These are phyloP conservation scores for Atrina japonica DNA, from an alignment of 2,888 invertebrate species.

Conservation along the genomic window DNA sequence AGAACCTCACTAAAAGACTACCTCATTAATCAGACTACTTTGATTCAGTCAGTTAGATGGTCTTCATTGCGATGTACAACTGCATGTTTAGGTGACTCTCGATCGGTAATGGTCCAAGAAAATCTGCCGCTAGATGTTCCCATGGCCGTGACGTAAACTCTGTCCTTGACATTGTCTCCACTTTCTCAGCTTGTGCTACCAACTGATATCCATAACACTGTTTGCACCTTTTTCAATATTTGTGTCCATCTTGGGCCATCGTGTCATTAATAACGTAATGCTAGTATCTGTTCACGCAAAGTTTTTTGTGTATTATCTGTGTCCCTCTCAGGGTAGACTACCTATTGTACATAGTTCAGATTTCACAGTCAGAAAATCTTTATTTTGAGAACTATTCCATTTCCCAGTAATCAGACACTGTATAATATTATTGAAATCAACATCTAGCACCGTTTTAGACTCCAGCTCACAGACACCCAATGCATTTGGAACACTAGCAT, in stretches of 20 bases:
- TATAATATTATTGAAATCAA: conserved; percentile 35
- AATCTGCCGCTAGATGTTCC: conserved; percentile 53
- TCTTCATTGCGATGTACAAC: too few relatives aligned
- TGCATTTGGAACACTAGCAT: conserved; percentile 36
- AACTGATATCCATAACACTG: conserved; percentile 50
- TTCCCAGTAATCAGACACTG: conserved; percentile 8
- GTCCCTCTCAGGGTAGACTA: conserved; percentile 42
- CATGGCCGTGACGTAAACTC: conserved; percentile 47
- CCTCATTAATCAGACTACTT: too few relatives aligned
- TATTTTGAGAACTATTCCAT: conserved; percentile 27
- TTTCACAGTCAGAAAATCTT: conserved; percentile 27
- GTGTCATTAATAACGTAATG: conserved; percentile 54
- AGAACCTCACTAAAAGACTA: too few relatives aligned
- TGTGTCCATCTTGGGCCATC: conserved; percentile 61
- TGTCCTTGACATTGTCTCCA: conserved; percentile 42
- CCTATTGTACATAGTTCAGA: conserved; percentile 40
- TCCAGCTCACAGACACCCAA: conserved; percentile 47
- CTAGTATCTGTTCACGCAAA: conserved; percentile 38
- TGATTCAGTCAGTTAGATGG: too few relatives aligned
- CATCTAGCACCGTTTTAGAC: conserved; percentile 31
- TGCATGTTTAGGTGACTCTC: too few relatives aligned
- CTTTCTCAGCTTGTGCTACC: conserved; percentile 17
- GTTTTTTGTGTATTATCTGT: conserved; percentile 33
- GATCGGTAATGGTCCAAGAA: conserved; percentile 55
- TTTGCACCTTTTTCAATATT: conserved; percentile 42